A percentile compares a stretch with the other conserved stretches of the same genome.
Conservation (phyloP, 2,888 invertebrate genomes). For the Netelia inedita region DNA sequence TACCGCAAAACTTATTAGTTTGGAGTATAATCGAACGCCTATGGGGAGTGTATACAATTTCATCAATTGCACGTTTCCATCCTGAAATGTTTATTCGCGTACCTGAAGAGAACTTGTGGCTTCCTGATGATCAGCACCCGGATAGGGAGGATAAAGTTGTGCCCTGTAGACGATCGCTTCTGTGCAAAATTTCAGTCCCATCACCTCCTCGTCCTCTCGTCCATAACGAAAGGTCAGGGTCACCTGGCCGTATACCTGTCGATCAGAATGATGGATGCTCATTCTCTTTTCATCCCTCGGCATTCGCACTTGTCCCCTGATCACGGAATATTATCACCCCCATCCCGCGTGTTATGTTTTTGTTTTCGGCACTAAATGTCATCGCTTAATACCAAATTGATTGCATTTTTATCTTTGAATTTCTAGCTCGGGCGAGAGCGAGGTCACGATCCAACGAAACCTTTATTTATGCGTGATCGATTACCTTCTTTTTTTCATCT, state of each 20-base stretch:
- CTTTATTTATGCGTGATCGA: no score
- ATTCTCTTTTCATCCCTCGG: slow-evolving; percentile 2
- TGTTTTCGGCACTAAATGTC: neutral
- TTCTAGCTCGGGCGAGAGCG: no score
- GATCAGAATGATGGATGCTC: slow-evolving; percentile 35
- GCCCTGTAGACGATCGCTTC: slow-evolving; percentile 97
- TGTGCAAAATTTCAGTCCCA: slow-evolving; percentile 99
- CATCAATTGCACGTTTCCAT: slow-evolving; percentile 9
- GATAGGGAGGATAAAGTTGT: slow-evolving; percentile 92
- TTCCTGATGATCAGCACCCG: slow-evolving; percentile 86
- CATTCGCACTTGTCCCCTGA: neutral
- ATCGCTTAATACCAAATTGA: neutral
- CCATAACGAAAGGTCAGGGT: slow-evolving; percentile 98
- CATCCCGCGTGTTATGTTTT: neutral
- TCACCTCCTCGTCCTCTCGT: slow-evolving; percentile 98
- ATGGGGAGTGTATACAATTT: slow-evolving; percentile 33
- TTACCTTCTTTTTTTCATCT: no score
- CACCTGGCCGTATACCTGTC: slow-evolving; percentile 91
- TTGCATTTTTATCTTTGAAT: neutral
- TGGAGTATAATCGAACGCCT: slow-evolving; percentile 43
- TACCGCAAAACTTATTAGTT: slow-evolving; percentile 26
- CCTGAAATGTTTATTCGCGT: slow-evolving; percentile 71
- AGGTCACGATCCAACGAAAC: neutral
- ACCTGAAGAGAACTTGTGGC: slow-evolving; percentile 92
- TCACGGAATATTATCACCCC: neutral